These are phyloP conservation scores for Gopherus flavomarginatus DNA, from an alignment of 2,113 vertebrate species.

Conservation along the genomic window DNA sequence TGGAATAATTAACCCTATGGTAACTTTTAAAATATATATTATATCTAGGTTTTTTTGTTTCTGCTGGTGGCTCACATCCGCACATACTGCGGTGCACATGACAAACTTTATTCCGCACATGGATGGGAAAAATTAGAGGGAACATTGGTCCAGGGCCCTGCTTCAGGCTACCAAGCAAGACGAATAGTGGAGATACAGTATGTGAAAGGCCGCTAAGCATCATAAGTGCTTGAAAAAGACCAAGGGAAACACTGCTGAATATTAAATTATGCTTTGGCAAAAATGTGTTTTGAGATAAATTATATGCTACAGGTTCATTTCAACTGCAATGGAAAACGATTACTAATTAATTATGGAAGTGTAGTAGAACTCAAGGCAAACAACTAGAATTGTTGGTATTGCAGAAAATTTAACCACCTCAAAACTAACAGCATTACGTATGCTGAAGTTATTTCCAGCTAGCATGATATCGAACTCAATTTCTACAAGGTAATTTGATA, in stretches of 20 bases:
- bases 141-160: not conserved
- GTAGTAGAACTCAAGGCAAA: slow-evolving; percentile 39
- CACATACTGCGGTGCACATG: too few relatives aligned
- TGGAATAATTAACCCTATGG: too few relatives aligned
- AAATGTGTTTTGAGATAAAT: slow-evolving; percentile 40
- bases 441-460: slow-evolving; percentile 39
- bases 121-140: too few relatives aligned
- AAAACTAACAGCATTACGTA: slow-evolving; percentile 26
- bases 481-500: slow-evolving; percentile 27
- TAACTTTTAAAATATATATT: too few relatives aligned
- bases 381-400: slow-evolving; percentile 7
- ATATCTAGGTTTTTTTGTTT: too few relatives aligned
- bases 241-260: slow-evolving; percentile 11
- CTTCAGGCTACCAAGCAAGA: not conserved
- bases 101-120: too few relatives aligned
- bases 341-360: slow-evolving; percentile 49
- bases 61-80: too few relatives aligned
- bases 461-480: slow-evolving; percentile 1
- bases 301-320: slow-evolving; percentile 47
- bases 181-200: not conserved
- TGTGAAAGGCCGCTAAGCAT: not conserved
- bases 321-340: slow-evolving; percentile 33
- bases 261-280: slow-evolving; percentile 54
- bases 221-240: not conserved
- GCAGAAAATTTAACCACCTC: slow-evolving; percentile 37